Evolutionary conservation across 2,888 invertebrate species (phyloP), one percentile per base, ranked within the genome.

Genomic region (Drosophila austrosaltans): DNA sequence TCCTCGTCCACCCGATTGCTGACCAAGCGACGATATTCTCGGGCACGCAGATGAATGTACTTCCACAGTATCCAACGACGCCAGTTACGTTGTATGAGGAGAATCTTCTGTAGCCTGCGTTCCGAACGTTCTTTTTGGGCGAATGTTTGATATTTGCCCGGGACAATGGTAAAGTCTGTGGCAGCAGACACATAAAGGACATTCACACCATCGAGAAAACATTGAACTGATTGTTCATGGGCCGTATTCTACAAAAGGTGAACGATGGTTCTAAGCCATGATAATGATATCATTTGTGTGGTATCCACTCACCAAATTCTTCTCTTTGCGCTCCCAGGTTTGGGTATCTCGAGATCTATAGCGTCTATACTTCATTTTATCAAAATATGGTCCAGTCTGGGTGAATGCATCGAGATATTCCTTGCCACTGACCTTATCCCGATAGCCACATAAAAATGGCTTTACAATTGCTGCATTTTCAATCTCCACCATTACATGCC

Each of bases 351-450:
- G 93, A 75, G 88, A 81, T 3, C 80, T 76, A 61, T 89, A 79
- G 2, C 81, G 85, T 40, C 81, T 74, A 40, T 69, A 79, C 71
- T 91, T 92, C 32, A 86, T 79, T 66, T 86, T 87, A 39, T 92
- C 90, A 3, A 90, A 80, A 59, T 90, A 87, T 0, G 92, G 93
- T 2, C 93, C 93, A 3, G 98, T 98, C 93, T 98, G 98, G 0
- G 96, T 95, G 75, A 94, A 95, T 2, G 97, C 98, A 92, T 98
- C 96, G 81, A 96, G 95, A 90, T 95, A 98, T 82, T 95, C 94
- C 7, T 94, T 91, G 60, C 93, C 94, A 65, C 95, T 96, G 62
- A 93, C 90, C 78, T 94, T 94, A 91, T 98, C 94, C 70, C 94
- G 93, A 92, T 96, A 98, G 39, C 98, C 98, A 61, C 97, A 78